A percentile compares a stretch with the other conserved stretches of the same genome.
Conservation (phyloP, 2,888 invertebrate species). For the Hirtodrosophila confusa region DNA sequence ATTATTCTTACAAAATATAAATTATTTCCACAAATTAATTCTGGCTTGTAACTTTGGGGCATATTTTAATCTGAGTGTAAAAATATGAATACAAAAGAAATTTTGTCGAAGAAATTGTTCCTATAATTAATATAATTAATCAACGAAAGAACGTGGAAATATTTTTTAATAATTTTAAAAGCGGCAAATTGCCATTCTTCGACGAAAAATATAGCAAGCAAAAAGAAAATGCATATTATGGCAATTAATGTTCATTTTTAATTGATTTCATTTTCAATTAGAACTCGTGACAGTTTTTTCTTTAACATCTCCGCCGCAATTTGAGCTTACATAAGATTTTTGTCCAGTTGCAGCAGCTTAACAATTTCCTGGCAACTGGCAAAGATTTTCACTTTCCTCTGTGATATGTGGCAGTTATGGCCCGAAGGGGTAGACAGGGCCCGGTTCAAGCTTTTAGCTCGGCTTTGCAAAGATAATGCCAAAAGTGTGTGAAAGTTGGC, state of each 20-base stretch:
- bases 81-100: no score
- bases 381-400: slow-evolving; percentile 47
- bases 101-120: no score
- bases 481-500: slow-evolving; percentile 69
- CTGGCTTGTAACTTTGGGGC: no score
- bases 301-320: not conserved
- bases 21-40: no score
- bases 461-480: slow-evolving; percentile 47
- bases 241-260: not conserved
- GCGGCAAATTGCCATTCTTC: no score
- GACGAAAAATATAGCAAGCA: no score
- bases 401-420: slow-evolving; percentile 64
- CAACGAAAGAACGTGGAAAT: no score
- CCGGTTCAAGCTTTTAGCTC: slow-evolving; percentile 17
- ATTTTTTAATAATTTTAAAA: no score
- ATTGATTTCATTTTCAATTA: slow-evolving; percentile 23
- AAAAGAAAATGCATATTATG: no score
- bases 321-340: slow-evolving; percentile 39
- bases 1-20: no score
- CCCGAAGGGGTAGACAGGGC: not conserved
- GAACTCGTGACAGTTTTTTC: slow-evolving; percentile 8
- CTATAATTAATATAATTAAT: no score
- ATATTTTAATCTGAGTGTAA: no score
- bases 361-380: slow-evolving; percentile 41
- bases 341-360: slow-evolving; percentile 16